Evolutionary conservation across 23 tunicate genomes (phyloP), one percentile per base, ranked within the genome.

Genomic region (Oikopleura dioica): DNA sequence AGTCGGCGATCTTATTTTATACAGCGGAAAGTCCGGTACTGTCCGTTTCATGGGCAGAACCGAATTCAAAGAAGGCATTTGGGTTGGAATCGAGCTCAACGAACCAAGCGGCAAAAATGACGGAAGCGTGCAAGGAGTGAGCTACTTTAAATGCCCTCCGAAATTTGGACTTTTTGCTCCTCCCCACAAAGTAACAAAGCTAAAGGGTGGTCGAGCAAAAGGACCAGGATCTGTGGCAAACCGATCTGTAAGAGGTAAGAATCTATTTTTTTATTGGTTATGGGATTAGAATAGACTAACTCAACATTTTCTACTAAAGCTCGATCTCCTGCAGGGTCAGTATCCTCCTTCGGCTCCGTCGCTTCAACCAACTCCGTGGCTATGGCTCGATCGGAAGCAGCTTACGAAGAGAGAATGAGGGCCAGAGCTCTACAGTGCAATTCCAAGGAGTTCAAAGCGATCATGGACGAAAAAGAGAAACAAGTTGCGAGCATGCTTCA

Each of bases 81-180:
- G 98, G 98, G 98, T 92, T 75, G 98, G 98, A 23, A 76, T 92
- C 36, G 98, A 92, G 77, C 75, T 92, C 68, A 92, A 92, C 76
- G 84, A 78, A 37, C 82, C 98, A 1, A 78, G 36, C 34, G 98
- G 98, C 1, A 92, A 92, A 51, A 92, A 92, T 79, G 95, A 92
- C 80, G 98, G 98, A 0, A 80, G 95, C 59, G 95, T 92, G 28
- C 77, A 38, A 24, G 95, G 84, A 2, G 83, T 59, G 35, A 82
- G 88, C 37, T 92, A 92, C 59, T 92, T 92, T 76, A 68, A 44
- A 35, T 92, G 98, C 69, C 77, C 79, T 26, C 37, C 76, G 50
- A 77, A 79, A 32, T 79, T 76, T 69, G 98, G 98, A 0, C 67
- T 92, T n/a, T 92, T 92, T 78, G 98, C 87, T 16, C 79, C 81